Base-by-base conservation (phyloP, 2,888 invertebrate species). In the Carcina quercana region DNA sequence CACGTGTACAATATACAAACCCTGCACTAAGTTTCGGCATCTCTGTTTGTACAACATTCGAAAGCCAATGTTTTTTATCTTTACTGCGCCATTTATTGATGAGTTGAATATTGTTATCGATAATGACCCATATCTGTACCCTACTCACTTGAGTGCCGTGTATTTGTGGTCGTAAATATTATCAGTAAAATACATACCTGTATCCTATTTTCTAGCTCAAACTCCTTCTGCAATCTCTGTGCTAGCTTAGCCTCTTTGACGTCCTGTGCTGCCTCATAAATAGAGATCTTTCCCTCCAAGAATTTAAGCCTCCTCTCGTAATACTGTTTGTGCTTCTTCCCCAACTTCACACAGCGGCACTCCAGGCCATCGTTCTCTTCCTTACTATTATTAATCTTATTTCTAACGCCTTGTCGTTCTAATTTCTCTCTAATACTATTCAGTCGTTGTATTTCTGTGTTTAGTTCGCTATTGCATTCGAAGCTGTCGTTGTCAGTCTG, bases 201-300 rank as follows among this genome's bases (percentile, higher is more conserved):
- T 71, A 83, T 72, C 48, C 70, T 63, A 56, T 76, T 78, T 61
- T 85, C 83, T 47, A 85, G 65, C 44, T 79, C 70, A 44, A 86
- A 84, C 64, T 90, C 89, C 37, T 86, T 84, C 54, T 89, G 89
- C 40, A 90, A 69, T 38, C 89, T 86, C 58, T 88, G 86, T 26
- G 88, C 84, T 50, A 89, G 64, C 37, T 86, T 87, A 28, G 87
- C 86, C 28, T 86, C 82, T 51, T 88, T 88, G 3, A 86, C 75
- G 56, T 89, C 89, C 25, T 87, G 88, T 24, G 86, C 87, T 46
- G 88, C 88, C 66, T 89, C 89, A 63, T 89, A 90, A 45, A 89
- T 86, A 17, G 86, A 82, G 47, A 90, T 76, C 59, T 89, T 89
- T 27, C 86, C 86, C 65, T 89, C 89, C 48, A 90, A 73, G 50